These are phyloP conservation scores for Sycophila sp. DNA, from an alignment of 1,140 invertebrate species.

Conservation along the genomic window DNA sequence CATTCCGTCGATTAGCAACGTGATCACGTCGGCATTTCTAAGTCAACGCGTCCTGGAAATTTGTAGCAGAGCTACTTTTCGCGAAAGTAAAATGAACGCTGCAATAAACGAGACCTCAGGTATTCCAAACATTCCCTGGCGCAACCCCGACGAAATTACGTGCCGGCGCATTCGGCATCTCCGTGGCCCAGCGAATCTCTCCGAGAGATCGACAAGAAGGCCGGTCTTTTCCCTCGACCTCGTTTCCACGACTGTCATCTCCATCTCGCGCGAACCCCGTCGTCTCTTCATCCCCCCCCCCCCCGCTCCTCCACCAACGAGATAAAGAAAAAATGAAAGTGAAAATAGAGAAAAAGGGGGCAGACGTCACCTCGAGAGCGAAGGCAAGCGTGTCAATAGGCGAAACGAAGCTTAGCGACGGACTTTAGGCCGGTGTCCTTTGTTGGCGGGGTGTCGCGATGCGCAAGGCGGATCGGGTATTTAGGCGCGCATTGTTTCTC, in stretches of 20 bases:
- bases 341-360: neutral
- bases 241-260: neutral
- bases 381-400: neutral
- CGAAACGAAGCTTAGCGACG: conserved; percentile 17
- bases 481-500: conserved; percentile 28
- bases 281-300: neutral
- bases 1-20: no score
- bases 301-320: neutral
- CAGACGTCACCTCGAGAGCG: neutral
- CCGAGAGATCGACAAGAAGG: neutral
- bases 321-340: neutral
- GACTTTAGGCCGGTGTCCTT: conserved; percentile 5
- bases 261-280: no score
- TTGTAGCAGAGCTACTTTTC: no score
- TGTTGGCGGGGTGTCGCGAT: neutral
- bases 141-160: no score
- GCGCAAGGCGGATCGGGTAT: conserved; percentile 14
- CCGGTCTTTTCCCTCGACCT: neutral
- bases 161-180: no score
- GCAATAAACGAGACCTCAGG: no score
- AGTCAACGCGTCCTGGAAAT: no score
- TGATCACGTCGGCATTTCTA: no score
- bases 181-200: no score
- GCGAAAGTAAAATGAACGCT: no score
- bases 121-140: no score